Evolutionary conservation across 2,888 invertebrate genomes (phyloP), one percentile per base, ranked within the genome.

Genomic region (Aphrophora alni): DNA sequence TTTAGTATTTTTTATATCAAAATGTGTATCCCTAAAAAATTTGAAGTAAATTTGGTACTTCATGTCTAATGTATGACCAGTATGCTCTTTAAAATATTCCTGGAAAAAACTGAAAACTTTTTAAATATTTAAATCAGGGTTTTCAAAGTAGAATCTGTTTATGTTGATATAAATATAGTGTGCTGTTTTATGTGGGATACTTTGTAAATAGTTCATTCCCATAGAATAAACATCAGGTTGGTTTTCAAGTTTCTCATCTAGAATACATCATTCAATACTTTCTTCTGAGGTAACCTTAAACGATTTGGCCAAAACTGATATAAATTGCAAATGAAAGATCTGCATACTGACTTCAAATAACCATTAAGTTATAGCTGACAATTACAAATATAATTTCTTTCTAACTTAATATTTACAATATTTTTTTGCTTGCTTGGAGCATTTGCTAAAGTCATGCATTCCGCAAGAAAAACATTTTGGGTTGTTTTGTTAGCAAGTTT

Each of bases 1-100:
- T 33, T 82, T 81, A n/a, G 82, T 81, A 68, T 44, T 76, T 38
- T 70, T 75, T 69, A 82, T 72, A 17, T 75, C 75, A 78, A 77
- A 82, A 25, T 82, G 71, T 27, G 75, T 82, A 69, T 83, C 26
- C 28, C 81, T 74, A 51, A 79, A 83, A 77, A 82, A 83, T 69
- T 80, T 80, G 51, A 83, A 80, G 73, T 82, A 83, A 28, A 82
- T 83, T 25, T 81, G 78, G 68, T 81, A 80, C 69, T 69, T 68
- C 79, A 83, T 82, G 27, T 78, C 76, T 27, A 83, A 70, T 14
- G 68, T 21, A 17, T 74, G 78, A 44, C 70, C 74, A 14, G 81
- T 75, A 28, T 81, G 71, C 72, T 78, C 77, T 27, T 75, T 68
- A 77, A 75, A 81, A 68, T 71, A 78, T 17, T 33, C 44, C 51